phyloP scores from a whole-genome alignment of 1,140 invertebrate species.

The Drosophila sulfurigaster region DNA sequence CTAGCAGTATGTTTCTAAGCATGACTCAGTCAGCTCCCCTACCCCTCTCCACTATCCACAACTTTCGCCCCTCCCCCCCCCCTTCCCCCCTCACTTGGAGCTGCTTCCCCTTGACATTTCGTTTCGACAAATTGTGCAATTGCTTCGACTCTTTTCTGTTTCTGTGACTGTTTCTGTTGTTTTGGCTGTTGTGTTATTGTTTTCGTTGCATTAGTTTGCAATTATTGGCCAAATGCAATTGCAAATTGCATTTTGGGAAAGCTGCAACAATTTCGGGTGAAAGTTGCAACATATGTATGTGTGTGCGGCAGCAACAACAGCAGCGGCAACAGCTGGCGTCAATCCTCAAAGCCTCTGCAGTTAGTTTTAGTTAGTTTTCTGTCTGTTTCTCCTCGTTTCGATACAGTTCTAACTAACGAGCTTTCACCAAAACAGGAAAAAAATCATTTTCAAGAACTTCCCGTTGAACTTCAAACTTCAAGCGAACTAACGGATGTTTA shows the following conservation, averaged over 20 bases:
- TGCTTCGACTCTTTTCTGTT: conserved; percentile 36
- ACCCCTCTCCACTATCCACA: neutral
- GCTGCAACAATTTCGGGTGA: conserved; percentile 44
- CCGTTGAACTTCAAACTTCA: conserved; percentile 25
- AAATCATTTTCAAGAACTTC: conserved; percentile 68
- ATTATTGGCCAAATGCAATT: conserved; percentile 78
- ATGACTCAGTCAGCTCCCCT: conserved; percentile 55
- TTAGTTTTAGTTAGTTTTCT: neutral
- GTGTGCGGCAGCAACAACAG: neutral
- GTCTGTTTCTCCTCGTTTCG: neutral
- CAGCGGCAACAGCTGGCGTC: conserved; percentile 16
- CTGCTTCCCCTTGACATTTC: conserved; percentile 32
- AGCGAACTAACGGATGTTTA: conserved; percentile 64
- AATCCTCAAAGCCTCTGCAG: conserved; percentile 41
- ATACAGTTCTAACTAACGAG: conserved; percentile 69
- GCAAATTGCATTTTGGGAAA: conserved; percentile 78
- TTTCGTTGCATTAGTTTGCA: conserved; percentile 68
- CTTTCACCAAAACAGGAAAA: conserved; percentile 76
- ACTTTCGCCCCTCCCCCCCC: too few species aligned
- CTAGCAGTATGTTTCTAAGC: conserved; percentile 38
- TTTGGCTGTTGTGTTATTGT: conserved; percentile 42
- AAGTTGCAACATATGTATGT: conserved; percentile 72
- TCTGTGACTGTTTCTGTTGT: conserved; percentile 29
- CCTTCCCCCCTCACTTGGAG: too few species aligned
- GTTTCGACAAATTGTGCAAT: conserved; percentile 76